Conservation (phyloP, 2,113 vertebrate genomes). For the Brachyhypopomus occidentalis region DNA sequence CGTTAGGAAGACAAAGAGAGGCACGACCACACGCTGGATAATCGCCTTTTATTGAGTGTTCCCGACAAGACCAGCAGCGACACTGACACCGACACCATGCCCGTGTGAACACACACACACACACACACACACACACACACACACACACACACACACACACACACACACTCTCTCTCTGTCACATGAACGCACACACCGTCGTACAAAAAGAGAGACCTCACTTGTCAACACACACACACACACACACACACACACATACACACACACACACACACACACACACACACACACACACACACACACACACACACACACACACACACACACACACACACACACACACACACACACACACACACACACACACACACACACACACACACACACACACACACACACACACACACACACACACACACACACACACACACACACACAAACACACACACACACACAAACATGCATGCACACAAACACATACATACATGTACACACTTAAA, state of each 20-base stretch:
- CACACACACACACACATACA: slow-evolving; percentile 16
- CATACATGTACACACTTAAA: not conserved
- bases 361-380: slow-evolving; percentile 5
- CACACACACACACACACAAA: no score
- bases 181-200: not conserved
- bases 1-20: slow-evolving; percentile 65
- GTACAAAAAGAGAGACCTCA: slow-evolving; percentile 7
- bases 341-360: not conserved
- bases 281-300: no score
- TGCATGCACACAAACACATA: not conserved
- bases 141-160: slow-evolving; percentile 2
- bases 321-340: not conserved
- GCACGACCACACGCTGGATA: slow-evolving; percentile 61
- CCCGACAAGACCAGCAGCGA: slow-evolving; percentile 54
- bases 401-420: slow-evolving; percentile 5
- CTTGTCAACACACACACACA: slow-evolving; percentile 7
- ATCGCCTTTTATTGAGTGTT: slow-evolving; percentile 68
- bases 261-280: not conserved
- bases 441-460: no score
- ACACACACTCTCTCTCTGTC: not conserved
- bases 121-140: slow-evolving; percentile 2
- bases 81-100: slow-evolving; percentile 51
- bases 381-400: slow-evolving; percentile 20
- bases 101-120: not conserved
- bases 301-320: no score